Evolutionary conservation across 2,888 invertebrate genomes (phyloP).

Genomic region (Trypoxylon attenuatum): DNA sequence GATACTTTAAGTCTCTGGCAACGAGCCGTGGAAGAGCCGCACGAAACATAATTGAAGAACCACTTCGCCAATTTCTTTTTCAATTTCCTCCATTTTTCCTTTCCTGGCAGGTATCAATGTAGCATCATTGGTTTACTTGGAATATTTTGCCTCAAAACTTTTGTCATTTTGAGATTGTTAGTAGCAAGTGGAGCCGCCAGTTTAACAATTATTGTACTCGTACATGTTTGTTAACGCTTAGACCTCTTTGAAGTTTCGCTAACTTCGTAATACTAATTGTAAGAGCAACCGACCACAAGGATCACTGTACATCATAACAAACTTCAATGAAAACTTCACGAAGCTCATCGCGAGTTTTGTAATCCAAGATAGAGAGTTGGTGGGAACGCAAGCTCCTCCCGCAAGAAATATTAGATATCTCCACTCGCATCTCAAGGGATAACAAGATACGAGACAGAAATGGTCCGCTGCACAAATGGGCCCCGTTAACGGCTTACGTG

Average conservation of each 20-base stretch:
- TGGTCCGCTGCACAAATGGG: slow-evolving; percentile 50
- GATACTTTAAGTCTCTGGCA: slow-evolving; percentile 18
- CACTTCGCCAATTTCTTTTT: too few relatives aligned
- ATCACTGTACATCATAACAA: too few relatives aligned
- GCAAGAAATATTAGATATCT: slow-evolving; percentile 47
- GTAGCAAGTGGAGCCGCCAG: too few relatives aligned
- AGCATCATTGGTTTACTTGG: too few relatives aligned
- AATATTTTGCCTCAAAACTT: slow-evolving; percentile 8
- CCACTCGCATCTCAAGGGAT: slow-evolving; percentile 48
- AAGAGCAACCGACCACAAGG: too few relatives aligned
- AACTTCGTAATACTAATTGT: too few relatives aligned
- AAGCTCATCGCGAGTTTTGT: slow-evolving; percentile 23
- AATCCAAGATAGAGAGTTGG: slow-evolving; percentile 21
- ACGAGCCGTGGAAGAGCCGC: background rate
- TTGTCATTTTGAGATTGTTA: too few relatives aligned
- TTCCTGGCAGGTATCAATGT: background rate
- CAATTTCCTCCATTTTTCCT: background rate
- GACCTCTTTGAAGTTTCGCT: too few relatives aligned
- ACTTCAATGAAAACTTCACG: too few relatives aligned
- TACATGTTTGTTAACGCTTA: too few relatives aligned
- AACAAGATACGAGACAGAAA: slow-evolving; percentile 54
- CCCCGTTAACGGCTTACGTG: slow-evolving; percentile 38
- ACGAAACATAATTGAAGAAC: background rate
- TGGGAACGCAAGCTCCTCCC: slow-evolving; percentile 3
- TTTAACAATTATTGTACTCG: too few relatives aligned